Evolutionary conservation across 1,140 invertebrate genomes (phyloP), one percentile per base, ranked within the genome.

Genomic region (Pogonomyrmex californicus): DNA sequence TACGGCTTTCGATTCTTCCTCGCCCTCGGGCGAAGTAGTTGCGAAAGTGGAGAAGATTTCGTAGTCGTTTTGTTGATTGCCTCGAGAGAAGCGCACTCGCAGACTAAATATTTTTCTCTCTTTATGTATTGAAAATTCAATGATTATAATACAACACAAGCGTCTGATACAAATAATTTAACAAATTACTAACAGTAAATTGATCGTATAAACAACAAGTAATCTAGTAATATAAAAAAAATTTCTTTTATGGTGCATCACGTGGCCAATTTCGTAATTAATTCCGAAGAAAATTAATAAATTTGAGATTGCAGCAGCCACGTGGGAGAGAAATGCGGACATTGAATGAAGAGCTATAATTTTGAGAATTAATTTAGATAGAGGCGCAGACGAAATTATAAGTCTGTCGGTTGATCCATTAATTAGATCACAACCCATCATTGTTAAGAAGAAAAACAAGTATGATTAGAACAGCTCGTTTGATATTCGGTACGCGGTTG

Each of bases 1-100:
- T 63, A n/a, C 49, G 77, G 89, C 90, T 92, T 93, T 93, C 91
- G 92, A 92, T 93, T 93, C 86, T 41, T 54, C 47, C 5, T 66
- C 44, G 49, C 10, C 23, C 66, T 49, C 49, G 62, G 51, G 30
- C 49, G 62, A 79, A 30, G 65, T 23, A 70, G 23, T 70, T 47
- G 54, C 66, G 6, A 58, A 33, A 56, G 36, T 23, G 38, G 12
- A 10, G 23, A 63, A 47, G 23, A 23, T 23, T 23, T 23, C 9
- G 14, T 7, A 7, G 3, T 10, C 10, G 58, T 30, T 68, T 81
- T 56, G n/a, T 65, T 49, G 30, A 1, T 9, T 9, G 44, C n/a
- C 47, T 4, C 17, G 60, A 63, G 1, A 51, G 2, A 47, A 38
- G 14, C n/a, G 23, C n/a, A n/a, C n/a, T 41, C 17, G 47, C 44